A percentile compares a stretch with the other conserved stretches of the same genome.
Evolutionary conservation across 2,113 vertebrate species (phyloP).

Genomic region (Antigone vipio): DNA sequence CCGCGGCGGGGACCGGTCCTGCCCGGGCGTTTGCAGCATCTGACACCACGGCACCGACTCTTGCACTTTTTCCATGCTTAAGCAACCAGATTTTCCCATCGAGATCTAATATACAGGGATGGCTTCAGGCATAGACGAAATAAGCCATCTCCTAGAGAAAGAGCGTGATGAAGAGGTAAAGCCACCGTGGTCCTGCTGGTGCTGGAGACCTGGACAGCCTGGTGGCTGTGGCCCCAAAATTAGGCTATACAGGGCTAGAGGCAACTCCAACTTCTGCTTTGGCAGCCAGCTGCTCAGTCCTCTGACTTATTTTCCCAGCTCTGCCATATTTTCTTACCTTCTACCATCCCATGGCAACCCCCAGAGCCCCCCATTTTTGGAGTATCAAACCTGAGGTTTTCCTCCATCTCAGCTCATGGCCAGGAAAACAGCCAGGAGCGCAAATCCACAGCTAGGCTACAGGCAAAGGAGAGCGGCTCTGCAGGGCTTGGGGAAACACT

Average conservation of each 20-base stretch:
- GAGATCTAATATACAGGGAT: not conserved
- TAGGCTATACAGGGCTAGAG: not conserved
- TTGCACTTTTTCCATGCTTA: not conserved
- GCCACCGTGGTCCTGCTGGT: not conserved
- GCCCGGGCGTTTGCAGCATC: not conserved
- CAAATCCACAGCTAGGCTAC: not conserved
- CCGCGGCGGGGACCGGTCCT: rapidly evolving
- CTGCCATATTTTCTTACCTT: not conserved
- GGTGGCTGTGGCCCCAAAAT: rapidly evolving
- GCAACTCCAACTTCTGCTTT: not conserved
- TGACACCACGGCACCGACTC: not conserved
- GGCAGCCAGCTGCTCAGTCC: not conserved
- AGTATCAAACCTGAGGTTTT: not conserved
- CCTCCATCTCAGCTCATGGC: too few species aligned
- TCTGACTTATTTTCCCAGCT: not conserved
- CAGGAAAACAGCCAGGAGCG: not conserved
- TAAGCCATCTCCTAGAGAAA: not conserved
- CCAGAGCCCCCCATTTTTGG: not conserved
- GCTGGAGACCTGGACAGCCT: not conserved
- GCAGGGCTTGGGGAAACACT: not conserved
- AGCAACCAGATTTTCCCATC: not conserved
- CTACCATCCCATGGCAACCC: not conserved
- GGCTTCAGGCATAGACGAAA: not conserved
- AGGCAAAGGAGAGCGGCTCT: not conserved
- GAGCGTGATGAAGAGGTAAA: not conserved